Evolutionary conservation across 1,140 invertebrate species (phyloP).

Genomic region (Polyergus mexicanus): DNA sequence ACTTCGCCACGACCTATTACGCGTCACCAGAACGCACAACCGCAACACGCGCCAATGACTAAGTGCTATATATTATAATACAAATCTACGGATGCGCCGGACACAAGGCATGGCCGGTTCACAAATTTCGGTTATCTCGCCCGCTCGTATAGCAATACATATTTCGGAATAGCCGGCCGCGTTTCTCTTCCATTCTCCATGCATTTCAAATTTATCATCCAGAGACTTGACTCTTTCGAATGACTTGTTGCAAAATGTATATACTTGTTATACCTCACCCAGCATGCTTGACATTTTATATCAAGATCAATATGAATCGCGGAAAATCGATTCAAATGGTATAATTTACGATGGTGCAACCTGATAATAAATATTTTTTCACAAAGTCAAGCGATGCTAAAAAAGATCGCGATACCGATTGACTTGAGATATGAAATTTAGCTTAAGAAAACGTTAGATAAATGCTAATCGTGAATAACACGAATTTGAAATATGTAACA

Average conservation of each 20-base stretch:
- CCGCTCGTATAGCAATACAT: not conserved
- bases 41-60: not conserved
- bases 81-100: conserved; percentile 29
- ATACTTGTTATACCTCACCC: not conserved
- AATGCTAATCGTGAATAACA: not conserved
- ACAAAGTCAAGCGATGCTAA: not conserved
- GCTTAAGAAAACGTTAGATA: too few species aligned
- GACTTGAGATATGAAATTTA: not conserved
- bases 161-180: conserved; percentile 14
- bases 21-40: not conserved
- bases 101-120: conserved; percentile 19
- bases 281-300: not conserved
- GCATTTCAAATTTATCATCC: conserved; percentile 41
- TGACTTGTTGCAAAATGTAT: not conserved
- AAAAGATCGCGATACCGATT: not conserved
- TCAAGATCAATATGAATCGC: not conserved
- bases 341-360: not conserved
- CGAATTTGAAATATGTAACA: conserved; percentile 2
- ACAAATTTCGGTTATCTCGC: conserved; percentile 64
- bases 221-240: conserved; percentile 1
- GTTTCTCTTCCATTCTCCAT: conserved; percentile 24
- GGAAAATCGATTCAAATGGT: not conserved
- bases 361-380: not conserved
- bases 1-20: conserved; percentile 22
- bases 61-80: conserved; percentile 50